phyloP scores from a whole-genome alignment of 1,140 invertebrate species.

The Bombus huntii region DNA sequence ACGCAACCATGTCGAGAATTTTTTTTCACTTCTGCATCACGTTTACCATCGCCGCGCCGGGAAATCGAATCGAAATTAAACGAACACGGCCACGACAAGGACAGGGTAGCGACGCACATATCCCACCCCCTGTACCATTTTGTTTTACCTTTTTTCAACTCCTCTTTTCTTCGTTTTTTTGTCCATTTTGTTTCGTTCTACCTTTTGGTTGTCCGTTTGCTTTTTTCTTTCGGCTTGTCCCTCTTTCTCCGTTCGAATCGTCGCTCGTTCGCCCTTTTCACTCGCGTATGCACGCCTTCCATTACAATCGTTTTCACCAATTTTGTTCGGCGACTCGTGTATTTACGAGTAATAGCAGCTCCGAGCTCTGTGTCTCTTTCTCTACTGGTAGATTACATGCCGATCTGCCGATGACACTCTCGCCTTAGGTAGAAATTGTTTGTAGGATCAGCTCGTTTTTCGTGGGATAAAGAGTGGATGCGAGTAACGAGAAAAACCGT shows the following conservation, averaged over 20 bases:
- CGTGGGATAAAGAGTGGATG: background rate
- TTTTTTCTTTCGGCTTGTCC: background rate
- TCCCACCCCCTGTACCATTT: no score
- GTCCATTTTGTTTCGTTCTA: background rate
- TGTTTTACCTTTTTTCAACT: background rate
- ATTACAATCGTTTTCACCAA: constrained; percentile 64
- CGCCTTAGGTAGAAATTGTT: background rate
- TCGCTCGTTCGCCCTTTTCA: background rate
- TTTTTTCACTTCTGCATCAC: constrained; percentile 24
- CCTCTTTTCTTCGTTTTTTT: background rate
- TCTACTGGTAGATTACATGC: background rate
- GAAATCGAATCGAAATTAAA: constrained; percentile 63
- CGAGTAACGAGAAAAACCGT: background rate
- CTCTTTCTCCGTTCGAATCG: background rate
- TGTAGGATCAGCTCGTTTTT: no score
- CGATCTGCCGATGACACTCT: constrained; percentile 9
- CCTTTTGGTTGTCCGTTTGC: background rate
- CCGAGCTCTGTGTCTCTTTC: background rate
- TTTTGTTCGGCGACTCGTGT: constrained; percentile 39
- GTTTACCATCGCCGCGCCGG: constrained; percentile 25
- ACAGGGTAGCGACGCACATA: background rate
- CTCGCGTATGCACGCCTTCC: constrained; percentile 27
- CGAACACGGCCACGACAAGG: constrained; percentile 25
- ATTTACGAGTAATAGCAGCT: constrained; percentile 44
- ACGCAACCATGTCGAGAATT: constrained; percentile 23